Conservation (phyloP, 2,113 vertebrate species). For the Nibea albiflora region DNA sequence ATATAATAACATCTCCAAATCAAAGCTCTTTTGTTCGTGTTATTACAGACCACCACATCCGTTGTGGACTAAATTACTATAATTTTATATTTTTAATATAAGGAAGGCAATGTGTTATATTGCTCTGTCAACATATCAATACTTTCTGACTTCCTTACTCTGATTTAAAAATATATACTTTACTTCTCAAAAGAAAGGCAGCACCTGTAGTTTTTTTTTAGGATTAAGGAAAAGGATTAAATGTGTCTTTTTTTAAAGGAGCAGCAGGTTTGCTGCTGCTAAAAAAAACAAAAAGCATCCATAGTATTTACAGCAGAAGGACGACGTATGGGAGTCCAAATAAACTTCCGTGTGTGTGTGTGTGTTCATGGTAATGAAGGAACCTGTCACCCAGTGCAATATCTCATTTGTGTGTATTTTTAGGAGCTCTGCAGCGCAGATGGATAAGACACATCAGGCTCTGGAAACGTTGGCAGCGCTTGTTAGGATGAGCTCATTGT, state of each 20-base stretch:
- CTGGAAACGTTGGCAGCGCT: neutral
- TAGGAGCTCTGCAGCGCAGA: neutral
- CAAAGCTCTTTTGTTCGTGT: neutral
- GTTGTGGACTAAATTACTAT: neutral
- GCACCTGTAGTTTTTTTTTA: too few species aligned
- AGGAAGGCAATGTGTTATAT: neutral
- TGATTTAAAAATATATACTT: neutral
- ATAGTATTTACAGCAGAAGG: neutral
- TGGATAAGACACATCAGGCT: neutral
- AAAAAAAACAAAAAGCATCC: neutral
- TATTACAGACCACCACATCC: neutral
- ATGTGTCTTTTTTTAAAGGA: neutral
- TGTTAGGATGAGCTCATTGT: neutral
- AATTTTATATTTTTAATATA: neutral
- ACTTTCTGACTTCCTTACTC: neutral
- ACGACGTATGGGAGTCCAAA: neutral
- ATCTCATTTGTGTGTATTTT: neutral
- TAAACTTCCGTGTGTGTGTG: neutral
- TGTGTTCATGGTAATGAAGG: neutral
- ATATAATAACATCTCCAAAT: neutral
- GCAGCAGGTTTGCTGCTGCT: neutral
- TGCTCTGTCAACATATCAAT: neutral
- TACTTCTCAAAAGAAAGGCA: neutral
- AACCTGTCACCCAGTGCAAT: neutral
- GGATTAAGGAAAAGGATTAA: slow-evolving; percentile 1